Base-by-base conservation (phyloP, 2,888 invertebrate species). In the Rhogogaster chlorosoma region DNA sequence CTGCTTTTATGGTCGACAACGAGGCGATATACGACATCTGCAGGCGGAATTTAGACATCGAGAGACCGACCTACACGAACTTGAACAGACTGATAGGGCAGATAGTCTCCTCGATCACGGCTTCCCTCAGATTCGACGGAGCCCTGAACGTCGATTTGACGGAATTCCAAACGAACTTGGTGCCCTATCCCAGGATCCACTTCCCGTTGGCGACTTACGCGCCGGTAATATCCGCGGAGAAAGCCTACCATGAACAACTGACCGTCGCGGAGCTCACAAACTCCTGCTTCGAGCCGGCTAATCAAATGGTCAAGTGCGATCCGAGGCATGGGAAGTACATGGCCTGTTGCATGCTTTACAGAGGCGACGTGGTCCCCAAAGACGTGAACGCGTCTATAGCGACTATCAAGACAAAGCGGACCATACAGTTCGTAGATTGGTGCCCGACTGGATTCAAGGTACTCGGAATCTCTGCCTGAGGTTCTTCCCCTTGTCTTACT, bases 181-280 rank as follows among this genome's bases (percentile, higher is more conserved):
- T 98, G 77, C 98, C 98, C 0, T 98, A 97, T 93, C 98, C 98
- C 0, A 95, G 98, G 82, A 98, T 98, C 88, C 98, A 98, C 93
- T 98, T 97, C 93, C 98, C 98, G 0, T 95, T 96, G 70, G 96
- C 96, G 3, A 95, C 96, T 0, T 96, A 96, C 89, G 96, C 96
- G 7, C 96, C 96, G 0, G 95, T 96, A n/a, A 94, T 97, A 15
- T 96, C 96, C 2, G 95, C 95, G 0, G 96, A 96, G 86, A 96
- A 97, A 91, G 96, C 96, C 0, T 95, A 95, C 91, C 96, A 96
- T 92, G 96, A 96, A 91, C 96, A 96, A 90, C 95, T 97, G 94
- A 95, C 96, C 0, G 97, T 97, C 3, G 95, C 96, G 0, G 97
- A 97, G 93, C 96, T 98, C 88, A 98, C 98, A 0, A 95, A 97